Evolutionary conservation across 2,797 vertebrate species (phyloP).

Genomic region (Poeciliopsis presidionis): DNA sequence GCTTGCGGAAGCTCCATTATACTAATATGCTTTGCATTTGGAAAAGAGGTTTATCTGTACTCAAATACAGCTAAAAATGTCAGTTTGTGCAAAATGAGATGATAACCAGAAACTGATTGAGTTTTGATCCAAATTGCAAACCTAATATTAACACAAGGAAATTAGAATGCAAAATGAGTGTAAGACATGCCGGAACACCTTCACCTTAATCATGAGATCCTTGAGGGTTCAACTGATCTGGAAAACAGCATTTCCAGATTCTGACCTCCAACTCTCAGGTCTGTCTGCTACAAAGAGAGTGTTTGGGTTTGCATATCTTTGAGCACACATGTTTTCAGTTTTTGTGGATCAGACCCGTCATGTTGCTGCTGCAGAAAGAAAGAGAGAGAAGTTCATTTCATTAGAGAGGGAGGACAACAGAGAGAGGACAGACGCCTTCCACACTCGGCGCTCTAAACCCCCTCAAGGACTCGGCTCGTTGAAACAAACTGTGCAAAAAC

Average conservation of each 20-base stretch:
- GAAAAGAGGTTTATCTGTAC: neutral
- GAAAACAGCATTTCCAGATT: neutral
- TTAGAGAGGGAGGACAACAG: conserved; percentile 52
- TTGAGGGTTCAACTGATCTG: neutral
- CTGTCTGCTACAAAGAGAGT: neutral
- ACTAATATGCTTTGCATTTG: neutral
- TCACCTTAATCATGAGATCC: neutral
- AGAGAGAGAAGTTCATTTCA: conserved; percentile 63
- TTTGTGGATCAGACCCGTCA: conserved; percentile 13
- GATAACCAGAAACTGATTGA: neutral
- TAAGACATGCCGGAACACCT: neutral
- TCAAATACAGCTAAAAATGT: neutral
- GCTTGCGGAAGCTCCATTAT: neutral
- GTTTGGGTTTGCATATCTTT: conserved; percentile 6
- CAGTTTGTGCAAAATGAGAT: neutral
- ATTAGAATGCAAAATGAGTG: neutral
- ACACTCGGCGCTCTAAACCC: conserved; percentile 70
- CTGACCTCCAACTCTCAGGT: neutral
- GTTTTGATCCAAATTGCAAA: neutral
- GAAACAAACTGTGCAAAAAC: conserved; percentile 80
- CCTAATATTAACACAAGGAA: neutral
- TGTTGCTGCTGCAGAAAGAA: conserved; percentile 4
- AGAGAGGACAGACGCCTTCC: conserved; percentile 61
- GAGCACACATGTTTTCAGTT: neutral
- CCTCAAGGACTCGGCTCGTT: conserved; percentile 77